Percentiles rank a stretch among this genome's conserved stretches.
phyloP scores from a whole-genome alignment of 2,888 invertebrate species.

The Pachycephus smyrnensis region DNA sequence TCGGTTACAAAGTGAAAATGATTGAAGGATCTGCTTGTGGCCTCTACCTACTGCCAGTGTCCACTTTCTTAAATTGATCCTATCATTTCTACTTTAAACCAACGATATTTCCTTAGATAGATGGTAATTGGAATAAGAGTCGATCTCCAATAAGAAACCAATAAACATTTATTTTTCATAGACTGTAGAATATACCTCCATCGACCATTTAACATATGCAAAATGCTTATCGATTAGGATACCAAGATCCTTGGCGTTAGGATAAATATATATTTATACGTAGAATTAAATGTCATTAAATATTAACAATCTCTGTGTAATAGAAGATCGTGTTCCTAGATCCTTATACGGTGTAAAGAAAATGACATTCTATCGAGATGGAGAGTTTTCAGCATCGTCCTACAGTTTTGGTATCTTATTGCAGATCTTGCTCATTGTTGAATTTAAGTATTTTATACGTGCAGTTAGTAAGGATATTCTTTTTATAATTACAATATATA shows the following conservation, averaged over 20 bases:
- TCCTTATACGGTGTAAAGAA: not conserved
- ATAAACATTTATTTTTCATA: not conserved
- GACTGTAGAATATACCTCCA: not conserved
- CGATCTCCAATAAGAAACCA: not conserved
- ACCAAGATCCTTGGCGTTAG: not conserved
- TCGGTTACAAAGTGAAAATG: not conserved
- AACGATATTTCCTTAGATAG: not conserved
- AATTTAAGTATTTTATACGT: slow-evolving; percentile 20
- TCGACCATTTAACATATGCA: not conserved
- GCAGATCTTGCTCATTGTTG: slow-evolving; percentile 7
- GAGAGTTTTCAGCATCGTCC: not conserved
- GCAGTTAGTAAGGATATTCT: slow-evolving; percentile 3
- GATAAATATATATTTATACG: not conserved
- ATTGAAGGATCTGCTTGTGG: not conserved
- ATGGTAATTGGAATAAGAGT: not conserved
- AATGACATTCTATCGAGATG: not conserved
- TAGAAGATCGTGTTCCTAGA: not conserved
- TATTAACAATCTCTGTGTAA: not conserved
- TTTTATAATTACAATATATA: slow-evolving; percentile 2
- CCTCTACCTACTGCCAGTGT: not conserved
- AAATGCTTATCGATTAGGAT: not conserved
- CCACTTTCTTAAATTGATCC: not conserved
- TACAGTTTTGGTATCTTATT: not conserved
- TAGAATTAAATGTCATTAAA: not conserved
- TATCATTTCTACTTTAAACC: not conserved